Percentiles rank a stretch among this genome's conserved stretches.
Conservation (phyloP, 1,140 invertebrate genomes). For the Meloidogyne chitwoodi region DNA sequence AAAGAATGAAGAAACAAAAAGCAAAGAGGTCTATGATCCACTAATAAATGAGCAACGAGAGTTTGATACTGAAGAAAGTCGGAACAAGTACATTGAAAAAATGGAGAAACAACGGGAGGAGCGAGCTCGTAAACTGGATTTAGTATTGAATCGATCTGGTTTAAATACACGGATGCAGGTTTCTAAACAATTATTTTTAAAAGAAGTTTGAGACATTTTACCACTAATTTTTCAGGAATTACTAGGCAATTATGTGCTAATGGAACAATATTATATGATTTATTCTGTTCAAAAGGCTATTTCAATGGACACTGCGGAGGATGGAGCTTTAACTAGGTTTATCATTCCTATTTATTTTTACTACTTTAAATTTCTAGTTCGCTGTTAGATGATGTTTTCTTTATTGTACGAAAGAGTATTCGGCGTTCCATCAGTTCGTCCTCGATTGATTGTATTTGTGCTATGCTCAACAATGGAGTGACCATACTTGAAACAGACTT, state of each 20-base stretch:
- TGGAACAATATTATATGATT: constrained; percentile 92
- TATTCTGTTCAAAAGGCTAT: constrained; percentile 92
- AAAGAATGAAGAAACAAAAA: not conserved
- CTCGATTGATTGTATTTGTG: constrained; percentile 90
- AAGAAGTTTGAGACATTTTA: not conserved
- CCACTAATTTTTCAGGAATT: constrained; percentile 70
- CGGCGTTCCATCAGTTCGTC: constrained; percentile 79
- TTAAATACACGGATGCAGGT: constrained; percentile 45
- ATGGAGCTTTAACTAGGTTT: constrained; percentile 70
- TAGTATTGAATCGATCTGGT: constrained; percentile 37
- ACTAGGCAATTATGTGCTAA: constrained; percentile 79
- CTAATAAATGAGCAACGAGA: constrained; percentile 21
- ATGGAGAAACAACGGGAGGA: constrained; percentile 62
- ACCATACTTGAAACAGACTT: constrained; percentile 82
- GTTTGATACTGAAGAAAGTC: constrained; percentile 32
- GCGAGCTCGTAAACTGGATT: constrained; percentile 68
- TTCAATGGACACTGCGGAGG: constrained; percentile 73
- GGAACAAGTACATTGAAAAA: constrained; percentile 26
- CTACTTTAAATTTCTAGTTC: constrained; percentile 64
- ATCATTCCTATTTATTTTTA: not conserved
- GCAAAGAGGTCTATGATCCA: not conserved
- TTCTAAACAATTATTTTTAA: too few relatives aligned
- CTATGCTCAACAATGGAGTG: constrained; percentile 88
- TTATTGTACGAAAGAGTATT: constrained; percentile 91
- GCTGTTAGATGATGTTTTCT: constrained; percentile 95